These are phyloP conservation scores for Euplexia lucipara DNA, from an alignment of 2,888 invertebrate genomes.

Conservation along the genomic window DNA sequence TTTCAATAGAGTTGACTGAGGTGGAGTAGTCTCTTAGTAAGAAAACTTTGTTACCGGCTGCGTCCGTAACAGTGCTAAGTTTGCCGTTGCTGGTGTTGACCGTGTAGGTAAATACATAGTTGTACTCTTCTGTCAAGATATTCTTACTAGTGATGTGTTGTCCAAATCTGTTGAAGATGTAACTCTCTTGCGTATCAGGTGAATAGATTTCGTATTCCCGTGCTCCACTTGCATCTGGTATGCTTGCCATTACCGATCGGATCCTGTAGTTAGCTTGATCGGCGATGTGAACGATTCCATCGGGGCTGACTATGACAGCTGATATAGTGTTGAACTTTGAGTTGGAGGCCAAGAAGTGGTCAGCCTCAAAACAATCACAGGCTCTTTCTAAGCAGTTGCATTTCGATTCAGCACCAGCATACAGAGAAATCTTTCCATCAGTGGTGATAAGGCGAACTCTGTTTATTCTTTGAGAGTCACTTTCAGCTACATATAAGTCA, in stretches of 20 bases:
- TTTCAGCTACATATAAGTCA: conserved; percentile 98
- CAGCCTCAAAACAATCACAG: conserved; percentile 98
- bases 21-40: conserved; percentile 95
- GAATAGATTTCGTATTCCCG: conserved; percentile 98
- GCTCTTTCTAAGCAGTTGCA: conserved; percentile 98
- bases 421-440: conserved; percentile 97
- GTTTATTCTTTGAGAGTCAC: conserved; percentile 98
- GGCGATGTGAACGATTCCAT: conserved; percentile 98
- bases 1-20: conserved; percentile 98
- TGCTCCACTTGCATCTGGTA: conserved; percentile 95
- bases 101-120: conserved; percentile 98
- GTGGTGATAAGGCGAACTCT: conserved; percentile 97
- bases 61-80: conserved; percentile 97
- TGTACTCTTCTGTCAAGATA: conserved; percentile 98
- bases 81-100: conserved; percentile 99
- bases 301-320: conserved; percentile 97
- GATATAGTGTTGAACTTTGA: conserved; percentile 98
- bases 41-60: conserved; percentile 97
- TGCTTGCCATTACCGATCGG: conserved; percentile 96
- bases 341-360: conserved; percentile 97
- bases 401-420: conserved; percentile 98
- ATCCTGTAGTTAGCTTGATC: conserved; percentile 98
- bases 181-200: conserved; percentile 98
- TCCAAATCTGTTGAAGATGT: conserved; percentile 98
- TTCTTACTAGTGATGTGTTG: conserved; percentile 98